Evolutionary conservation across 2,113 vertebrate species (phyloP), one percentile per base, ranked within the genome.

Genomic region (Scatophagus argus): DNA sequence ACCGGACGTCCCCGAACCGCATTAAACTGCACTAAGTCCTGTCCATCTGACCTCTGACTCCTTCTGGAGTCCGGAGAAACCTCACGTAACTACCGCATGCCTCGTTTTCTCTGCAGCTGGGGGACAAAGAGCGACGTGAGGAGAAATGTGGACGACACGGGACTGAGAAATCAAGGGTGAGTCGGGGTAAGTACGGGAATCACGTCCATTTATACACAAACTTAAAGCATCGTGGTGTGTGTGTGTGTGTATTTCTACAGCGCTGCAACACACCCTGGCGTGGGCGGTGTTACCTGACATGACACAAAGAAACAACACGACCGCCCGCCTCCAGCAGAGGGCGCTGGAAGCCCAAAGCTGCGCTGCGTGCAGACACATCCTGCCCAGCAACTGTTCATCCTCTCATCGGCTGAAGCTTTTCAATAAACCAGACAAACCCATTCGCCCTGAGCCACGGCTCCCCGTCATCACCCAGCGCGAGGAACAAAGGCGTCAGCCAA

Each of bases 301-400:
- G 49, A 75, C 51, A 65, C 44, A 76, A 59, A 61, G 31, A 54
- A 32, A 32, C 0, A 21, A 19, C 63, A 38, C 51, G 56, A 47
- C 32, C 29, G 0, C 0, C 16, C 8, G 56, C 6, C 38, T 72
- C 90, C 92, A 91, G 88, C 79, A 91, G 92, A 78, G 86, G 88
- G 89, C 1, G 74, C 85, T 14, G 61, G 8, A 3, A 23, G 74
- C 41, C 63, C 68, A 6, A 23, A 55, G n/a, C 56, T 71, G 49
- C 19, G n/a, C 34, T 1, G 19, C 8, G 14, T 39, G 72, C 5
- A 44, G 31, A 25, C 13, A 14, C 73, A 43, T 87, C 88, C 85
- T 90, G 87, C 89, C 90, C 84, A 84, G 87, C 88, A 91, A 93
- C 88, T 14, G 71, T 41, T 73, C 63, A 55, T 65, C 71, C 46